Conservation (phyloP, 2,113 vertebrate genomes). For the Crypturellus undulatus region DNA sequence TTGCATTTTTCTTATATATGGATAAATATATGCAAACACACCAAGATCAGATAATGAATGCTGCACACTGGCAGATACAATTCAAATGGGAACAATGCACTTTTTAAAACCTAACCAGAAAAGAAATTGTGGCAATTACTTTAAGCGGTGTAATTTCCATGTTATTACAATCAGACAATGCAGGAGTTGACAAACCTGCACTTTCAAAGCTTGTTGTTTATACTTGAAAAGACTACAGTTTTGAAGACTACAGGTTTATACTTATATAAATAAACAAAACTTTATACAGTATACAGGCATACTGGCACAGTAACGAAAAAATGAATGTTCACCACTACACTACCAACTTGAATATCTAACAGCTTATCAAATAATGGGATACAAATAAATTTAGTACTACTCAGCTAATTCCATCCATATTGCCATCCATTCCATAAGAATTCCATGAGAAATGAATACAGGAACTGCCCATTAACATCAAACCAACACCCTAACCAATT, state of each 20-base stretch:
- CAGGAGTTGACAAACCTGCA: not conserved
- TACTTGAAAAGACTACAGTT: not conserved
- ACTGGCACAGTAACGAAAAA: not conserved
- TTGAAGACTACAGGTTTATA: not conserved
- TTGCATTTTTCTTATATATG: not conserved
- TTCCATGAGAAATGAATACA: not conserved
- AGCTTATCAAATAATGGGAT: not conserved
- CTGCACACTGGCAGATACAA: not conserved
- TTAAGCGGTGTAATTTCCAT: not conserved
- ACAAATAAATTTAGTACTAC: not conserved
- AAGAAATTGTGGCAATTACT: not conserved
- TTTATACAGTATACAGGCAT: no score
- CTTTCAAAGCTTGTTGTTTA: not conserved
- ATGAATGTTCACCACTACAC: not conserved
- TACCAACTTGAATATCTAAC: not conserved
- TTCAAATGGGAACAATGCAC: not conserved
- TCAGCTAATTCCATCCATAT: not conserved
- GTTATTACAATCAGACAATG: not conserved
- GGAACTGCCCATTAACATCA: not conserved
- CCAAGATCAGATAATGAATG: not conserved
- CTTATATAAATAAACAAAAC: no score
- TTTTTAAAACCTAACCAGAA: not conserved
- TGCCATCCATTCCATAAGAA: not conserved
- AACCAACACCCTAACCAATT: not conserved
- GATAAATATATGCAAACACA: not conserved